These are phyloP conservation scores for Vidua macroura DNA, from an alignment of 2,113 vertebrate species.

Conservation along the genomic window DNA sequence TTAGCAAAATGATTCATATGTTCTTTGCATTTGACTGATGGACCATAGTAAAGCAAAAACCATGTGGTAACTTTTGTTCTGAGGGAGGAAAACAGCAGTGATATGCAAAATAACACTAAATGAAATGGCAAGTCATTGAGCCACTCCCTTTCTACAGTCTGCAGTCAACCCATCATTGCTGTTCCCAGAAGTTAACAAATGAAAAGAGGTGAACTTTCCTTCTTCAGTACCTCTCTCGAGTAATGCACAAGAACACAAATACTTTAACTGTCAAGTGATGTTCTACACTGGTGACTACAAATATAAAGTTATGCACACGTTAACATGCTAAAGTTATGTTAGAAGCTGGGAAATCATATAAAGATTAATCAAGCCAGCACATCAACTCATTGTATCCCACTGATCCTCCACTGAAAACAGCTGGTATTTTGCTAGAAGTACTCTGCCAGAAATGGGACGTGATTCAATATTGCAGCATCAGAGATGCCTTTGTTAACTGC, in stretches of 20 bases:
- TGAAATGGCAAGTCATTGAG: not conserved
- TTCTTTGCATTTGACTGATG: not conserved
- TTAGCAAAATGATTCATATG: not conserved
- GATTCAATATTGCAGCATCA: conserved; percentile 46
- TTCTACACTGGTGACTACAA: not conserved
- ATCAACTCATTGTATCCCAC: conserved; percentile 26
- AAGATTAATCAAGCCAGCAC: conserved; percentile 49
- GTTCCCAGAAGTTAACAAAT: not conserved
- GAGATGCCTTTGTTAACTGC: conserved; percentile 55
- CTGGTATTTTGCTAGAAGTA: conserved; percentile 51
- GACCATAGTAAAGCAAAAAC: not conserved
- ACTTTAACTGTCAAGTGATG: not conserved
- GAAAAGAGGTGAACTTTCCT: not conserved
- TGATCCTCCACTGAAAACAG: conserved; percentile 50
- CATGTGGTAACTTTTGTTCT: not conserved
- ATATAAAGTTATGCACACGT: not conserved
- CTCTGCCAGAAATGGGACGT: conserved; percentile 36
- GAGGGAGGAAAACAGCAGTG: not conserved
- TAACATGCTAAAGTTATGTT: not conserved
- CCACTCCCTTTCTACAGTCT: not conserved
- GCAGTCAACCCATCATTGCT: not conserved
- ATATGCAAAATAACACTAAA: not conserved
- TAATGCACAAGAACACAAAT: not conserved
- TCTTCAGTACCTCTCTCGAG: not conserved
- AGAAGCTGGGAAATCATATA: conserved; percentile 24